Evolutionary conservation across 2,888 invertebrate species (phyloP).

Genomic region (Cerceris ruficornis): DNA sequence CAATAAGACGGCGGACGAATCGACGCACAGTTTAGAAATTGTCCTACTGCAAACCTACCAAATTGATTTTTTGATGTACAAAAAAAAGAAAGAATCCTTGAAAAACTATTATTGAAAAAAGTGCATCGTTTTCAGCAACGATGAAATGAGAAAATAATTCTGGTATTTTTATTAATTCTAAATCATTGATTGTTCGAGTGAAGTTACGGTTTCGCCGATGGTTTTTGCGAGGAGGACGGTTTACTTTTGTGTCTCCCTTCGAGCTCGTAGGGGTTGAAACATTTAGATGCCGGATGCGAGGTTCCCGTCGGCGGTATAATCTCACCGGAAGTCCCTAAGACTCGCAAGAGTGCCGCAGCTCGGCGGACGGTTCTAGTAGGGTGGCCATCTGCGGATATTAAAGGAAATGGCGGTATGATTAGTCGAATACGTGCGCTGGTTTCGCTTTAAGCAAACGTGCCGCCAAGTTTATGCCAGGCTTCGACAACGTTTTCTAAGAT

Average conservation of each 20-base stretch:
- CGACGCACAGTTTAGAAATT: neutral
- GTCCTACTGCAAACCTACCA: too few species aligned
- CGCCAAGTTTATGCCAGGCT: conserved; percentile 7
- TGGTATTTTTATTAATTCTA: too few species aligned
- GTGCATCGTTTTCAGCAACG: too few species aligned
- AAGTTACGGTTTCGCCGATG: too few species aligned
- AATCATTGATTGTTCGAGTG: too few species aligned
- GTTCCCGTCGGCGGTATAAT: conserved; percentile 73
- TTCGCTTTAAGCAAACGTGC: conserved; percentile 72
- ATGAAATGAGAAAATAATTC: too few species aligned
- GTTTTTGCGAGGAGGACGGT: too few species aligned
- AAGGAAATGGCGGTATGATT: conserved; percentile 82
- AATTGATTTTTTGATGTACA: too few species aligned
- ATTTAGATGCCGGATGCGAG: conserved; percentile 75
- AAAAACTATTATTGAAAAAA: neutral
- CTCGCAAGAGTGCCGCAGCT: conserved; percentile 70
- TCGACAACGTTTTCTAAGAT: conserved; percentile 22
- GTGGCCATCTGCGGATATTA: conserved; percentile 80
- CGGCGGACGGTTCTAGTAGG: conserved; percentile 55
- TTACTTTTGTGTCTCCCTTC: conserved; percentile 14
- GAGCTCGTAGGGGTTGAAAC: conserved; percentile 64
- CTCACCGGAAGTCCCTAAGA: conserved; percentile 80
- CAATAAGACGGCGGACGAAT: conserved; percentile 22
- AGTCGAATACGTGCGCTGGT: conserved; percentile 80
- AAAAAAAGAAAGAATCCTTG: too few species aligned